phyloP scores from a whole-genome alignment of 2,113 vertebrate genomes.

The Rutilus rutilus region DNA sequence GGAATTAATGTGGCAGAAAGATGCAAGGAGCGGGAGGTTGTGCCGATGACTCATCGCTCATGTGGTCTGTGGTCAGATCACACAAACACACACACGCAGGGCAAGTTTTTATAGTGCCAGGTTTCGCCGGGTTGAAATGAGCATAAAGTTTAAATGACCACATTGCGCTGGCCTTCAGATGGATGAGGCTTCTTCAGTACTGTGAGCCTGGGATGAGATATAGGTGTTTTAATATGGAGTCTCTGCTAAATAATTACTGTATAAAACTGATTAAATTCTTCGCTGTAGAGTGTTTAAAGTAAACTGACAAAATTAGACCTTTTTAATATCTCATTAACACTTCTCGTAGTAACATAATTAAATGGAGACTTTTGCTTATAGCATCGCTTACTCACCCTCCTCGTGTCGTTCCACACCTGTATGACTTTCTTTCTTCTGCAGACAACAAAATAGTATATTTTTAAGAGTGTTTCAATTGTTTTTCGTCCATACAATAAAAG shows the following conservation, averaged over 20 bases:
- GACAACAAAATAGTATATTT: not conserved
- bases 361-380: not conserved
- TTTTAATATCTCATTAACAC: not conserved
- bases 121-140: not conserved
- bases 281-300: not conserved
- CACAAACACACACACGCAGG: constrained; percentile 35
- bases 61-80: constrained; percentile 38
- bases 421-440: not conserved
- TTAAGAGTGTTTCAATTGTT: not conserved
- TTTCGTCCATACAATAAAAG: not conserved
- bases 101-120: constrained; percentile 18
- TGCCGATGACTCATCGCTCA: constrained; percentile 47
- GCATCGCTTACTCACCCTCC: not conserved
- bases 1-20: constrained; percentile 54
- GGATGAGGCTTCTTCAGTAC: not conserved
- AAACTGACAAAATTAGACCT: not conserved
- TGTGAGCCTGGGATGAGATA: not conserved
- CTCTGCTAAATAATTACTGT: not conserved
- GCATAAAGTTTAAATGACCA: constrained; percentile 24
- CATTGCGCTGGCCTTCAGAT: not conserved
- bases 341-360: not conserved
- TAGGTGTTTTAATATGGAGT: not conserved
- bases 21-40: constrained; percentile 34
- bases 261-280: not conserved
- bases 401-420: not conserved